Evolutionary conservation across 2,888 invertebrate species (phyloP).

Genomic region (Scaptomyza cyrtandrae): DNA sequence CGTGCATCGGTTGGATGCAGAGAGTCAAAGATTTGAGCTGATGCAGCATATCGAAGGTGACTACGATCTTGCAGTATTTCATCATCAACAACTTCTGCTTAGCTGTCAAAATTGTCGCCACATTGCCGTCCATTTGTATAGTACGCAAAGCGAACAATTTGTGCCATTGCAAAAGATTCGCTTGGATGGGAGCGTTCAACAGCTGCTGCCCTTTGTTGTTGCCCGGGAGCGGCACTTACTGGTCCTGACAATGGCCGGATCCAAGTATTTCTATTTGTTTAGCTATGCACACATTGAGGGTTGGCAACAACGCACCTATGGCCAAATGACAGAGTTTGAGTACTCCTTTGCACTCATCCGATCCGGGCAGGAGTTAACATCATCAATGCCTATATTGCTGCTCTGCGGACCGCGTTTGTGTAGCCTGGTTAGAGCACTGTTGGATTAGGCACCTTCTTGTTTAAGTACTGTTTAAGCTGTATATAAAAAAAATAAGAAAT

Average conservation of each 20-base stretch:
- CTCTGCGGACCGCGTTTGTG: conserved; percentile 67
- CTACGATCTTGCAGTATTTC: conserved; percentile 76
- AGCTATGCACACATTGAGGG: conserved; percentile 75
- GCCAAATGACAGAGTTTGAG: conserved; percentile 72
- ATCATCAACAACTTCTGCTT: conserved; percentile 70
- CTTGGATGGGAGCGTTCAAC: conserved; percentile 70
- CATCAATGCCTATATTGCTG: conserved; percentile 49
- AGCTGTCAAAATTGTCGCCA: conserved; percentile 76
- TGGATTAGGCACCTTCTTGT: conserved; percentile 17
- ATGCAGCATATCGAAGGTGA: conserved; percentile 79
- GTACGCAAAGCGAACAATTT: conserved; percentile 36
- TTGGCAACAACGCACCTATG: conserved; percentile 76
- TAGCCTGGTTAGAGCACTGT: conserved; percentile 63
- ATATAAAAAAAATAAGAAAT: no score
- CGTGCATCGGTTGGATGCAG: conserved; percentile 62
- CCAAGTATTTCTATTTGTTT: conserved; percentile 75
- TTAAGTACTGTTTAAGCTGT: no score
- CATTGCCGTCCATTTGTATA: conserved; percentile 66
- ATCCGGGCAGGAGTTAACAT: conserved; percentile 16
- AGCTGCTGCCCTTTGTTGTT: conserved; percentile 68
- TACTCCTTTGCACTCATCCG: conserved; percentile 69
- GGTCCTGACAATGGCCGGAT: conserved; percentile 64
- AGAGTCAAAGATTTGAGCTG: conserved; percentile 62
- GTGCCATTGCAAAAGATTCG: conserved; percentile 73
- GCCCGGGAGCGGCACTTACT: conserved; percentile 67